Evolutionary conservation across 1,140 invertebrate species (phyloP).

Genomic region (Drosophila tropicalis): DNA sequence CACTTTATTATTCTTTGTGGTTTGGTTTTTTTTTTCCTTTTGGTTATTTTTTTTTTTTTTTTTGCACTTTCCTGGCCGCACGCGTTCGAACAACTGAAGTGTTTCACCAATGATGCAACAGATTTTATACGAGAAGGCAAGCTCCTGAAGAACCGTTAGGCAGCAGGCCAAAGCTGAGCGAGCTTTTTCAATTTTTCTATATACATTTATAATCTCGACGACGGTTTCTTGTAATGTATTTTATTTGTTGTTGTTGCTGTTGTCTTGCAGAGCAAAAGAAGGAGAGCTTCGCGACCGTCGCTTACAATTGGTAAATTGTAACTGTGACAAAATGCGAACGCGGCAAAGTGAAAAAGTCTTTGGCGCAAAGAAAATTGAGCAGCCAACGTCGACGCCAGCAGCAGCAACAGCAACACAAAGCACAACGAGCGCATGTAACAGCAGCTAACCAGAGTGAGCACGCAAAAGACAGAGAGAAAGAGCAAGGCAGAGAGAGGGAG

Average conservation of each 20-base stretch:
- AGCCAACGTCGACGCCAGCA: constrained; percentile 33
- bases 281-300: constrained; percentile 58
- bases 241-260: constrained; percentile 9
- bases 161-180: constrained; percentile 26
- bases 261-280: constrained; percentile 23
- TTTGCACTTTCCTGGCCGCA: constrained; percentile 65
- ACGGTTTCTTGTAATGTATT: constrained; percentile 3
- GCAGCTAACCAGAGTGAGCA: neutral
- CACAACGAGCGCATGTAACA: constrained; percentile 52
- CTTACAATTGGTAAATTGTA: constrained; percentile 81
- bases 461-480: neutral
- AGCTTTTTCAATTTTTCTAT: constrained; percentile 30
- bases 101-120: constrained; percentile 83
- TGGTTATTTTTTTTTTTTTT: constrained; percentile 22
- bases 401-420: constrained; percentile 19
- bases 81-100: constrained; percentile 83
- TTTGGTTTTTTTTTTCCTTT: neutral
- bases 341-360: constrained; percentile 72
- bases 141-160: constrained; percentile 80
- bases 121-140: constrained; percentile 80
- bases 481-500: too few species aligned
- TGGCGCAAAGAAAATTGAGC: constrained; percentile 57
- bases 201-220: constrained; percentile 3
- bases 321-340: constrained; percentile 76
- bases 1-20: constrained; percentile 20